Evolutionary conservation across 1,140 invertebrate species (phyloP).

Genomic region (Goniozus legneri): DNA sequence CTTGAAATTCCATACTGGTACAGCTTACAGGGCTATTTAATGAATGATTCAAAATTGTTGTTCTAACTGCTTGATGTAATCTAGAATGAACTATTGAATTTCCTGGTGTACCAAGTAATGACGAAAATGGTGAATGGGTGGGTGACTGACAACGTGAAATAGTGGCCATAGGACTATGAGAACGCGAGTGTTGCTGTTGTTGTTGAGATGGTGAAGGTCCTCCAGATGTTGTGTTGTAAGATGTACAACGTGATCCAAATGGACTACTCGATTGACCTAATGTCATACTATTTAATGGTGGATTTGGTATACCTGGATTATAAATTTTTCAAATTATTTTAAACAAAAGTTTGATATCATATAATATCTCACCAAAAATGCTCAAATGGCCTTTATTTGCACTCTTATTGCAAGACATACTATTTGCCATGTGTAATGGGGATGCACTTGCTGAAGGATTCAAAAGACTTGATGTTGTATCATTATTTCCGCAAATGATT

Average conservation of each 20-base stretch:
- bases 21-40: slow-evolving; percentile 33
- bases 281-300: slow-evolving; percentile 28
- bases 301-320: slow-evolving; percentile 35
- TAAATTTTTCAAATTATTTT: not conserved
- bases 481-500: slow-evolving; percentile 55
- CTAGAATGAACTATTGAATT: slow-evolving; percentile 32
- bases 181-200: slow-evolving; percentile 52
- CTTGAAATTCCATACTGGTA: slow-evolving; percentile 38
- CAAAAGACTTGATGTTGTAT: slow-evolving; percentile 50
- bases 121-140: slow-evolving; percentile 44
- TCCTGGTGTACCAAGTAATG: slow-evolving; percentile 26
- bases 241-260: slow-evolving; percentile 40
- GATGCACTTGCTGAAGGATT: slow-evolving; percentile 50
- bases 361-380: slow-evolving; percentile 36
- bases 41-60: slow-evolving; percentile 29
- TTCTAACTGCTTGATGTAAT: slow-evolving; percentile 44
- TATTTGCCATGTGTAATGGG: slow-evolving; percentile 32
- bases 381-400: slow-evolving; percentile 38
- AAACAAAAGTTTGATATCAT: not conserved
- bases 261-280: slow-evolving; percentile 35
- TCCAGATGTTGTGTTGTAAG: slow-evolving; percentile 41
- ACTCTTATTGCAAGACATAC: slow-evolving; percentile 31
- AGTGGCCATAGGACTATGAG: slow-evolving; percentile 63
- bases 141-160: slow-evolving; percentile 53
- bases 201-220: slow-evolving; percentile 37